Evolutionary conservation across 2,888 invertebrate genomes (phyloP), one percentile per base, ranked within the genome.

Genomic region (Colostygia pectinataria): DNA sequence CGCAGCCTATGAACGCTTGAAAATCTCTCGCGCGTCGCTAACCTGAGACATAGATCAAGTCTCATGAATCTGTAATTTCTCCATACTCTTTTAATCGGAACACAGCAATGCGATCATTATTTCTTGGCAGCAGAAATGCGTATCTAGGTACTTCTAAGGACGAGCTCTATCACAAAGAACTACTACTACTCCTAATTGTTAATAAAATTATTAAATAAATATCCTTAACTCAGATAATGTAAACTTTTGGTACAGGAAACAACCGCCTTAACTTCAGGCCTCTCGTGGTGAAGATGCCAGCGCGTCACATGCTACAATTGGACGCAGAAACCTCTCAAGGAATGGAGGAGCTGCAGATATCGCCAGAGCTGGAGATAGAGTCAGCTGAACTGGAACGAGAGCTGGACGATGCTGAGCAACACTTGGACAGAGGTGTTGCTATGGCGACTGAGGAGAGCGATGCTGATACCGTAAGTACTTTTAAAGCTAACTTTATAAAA

Each of bases 361-460:
- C 89, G 1, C 88, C 87, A 0, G 77, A 77, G 24, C 62, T 83
- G 20, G 89, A 88, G 47, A 38, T 76, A 24, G 90, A 89, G 53
- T 59, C 74, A 0, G 66, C 71, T 8, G 84, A 84, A 48, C 61
- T 89, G n/a, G 82, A 90, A 4, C 63, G 76, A 18, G 77, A 87
- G 54, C 60, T 90, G 42, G 69, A 76, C 27, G 74, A 74, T 32
- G 86, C 80, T 40, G 87, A 88, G 53, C 76, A 76, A 23, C 84
- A 82, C 28, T 65, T 89, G 50, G 75, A 83, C 3, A 77, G 71
- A 48, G 83, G 74, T 15, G 78, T 81, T 2, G 77, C 85, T 20
- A 78, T 90, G 44, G 91, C 90, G 12, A 78, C 80, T 0, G 87
- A 85, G 41, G 91, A 91, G 55, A 89, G 87, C 45, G 90, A 90